Evolutionary conservation across 2,888 invertebrate species (phyloP).

Genomic region (Podabrus alpinus): DNA sequence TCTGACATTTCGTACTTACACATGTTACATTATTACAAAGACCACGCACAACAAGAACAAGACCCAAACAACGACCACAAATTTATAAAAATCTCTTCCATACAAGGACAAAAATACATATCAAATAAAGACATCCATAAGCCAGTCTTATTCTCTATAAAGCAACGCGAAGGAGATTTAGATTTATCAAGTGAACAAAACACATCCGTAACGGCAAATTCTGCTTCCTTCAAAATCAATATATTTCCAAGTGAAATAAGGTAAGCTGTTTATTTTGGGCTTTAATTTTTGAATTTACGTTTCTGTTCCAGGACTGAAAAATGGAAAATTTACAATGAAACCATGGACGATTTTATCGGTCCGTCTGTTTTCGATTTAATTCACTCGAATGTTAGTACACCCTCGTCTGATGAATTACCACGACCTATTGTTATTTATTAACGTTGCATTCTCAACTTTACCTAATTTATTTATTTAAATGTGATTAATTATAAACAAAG

Average conservation of each 20-base stretch:
- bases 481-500: background rate
- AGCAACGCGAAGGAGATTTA: slow-evolving; percentile 37
- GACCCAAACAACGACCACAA: slow-evolving; percentile 30
- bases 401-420: slow-evolving; percentile 33
- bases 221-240: slow-evolving; percentile 26
- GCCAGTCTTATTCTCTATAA: slow-evolving; percentile 35
- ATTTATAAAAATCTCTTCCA: slow-evolving; percentile 41
- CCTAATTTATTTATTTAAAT: background rate
- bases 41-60: background rate
- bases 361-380: slow-evolving; percentile 15
- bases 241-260: slow-evolving; percentile 36
- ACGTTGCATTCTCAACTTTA: background rate
- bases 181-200: slow-evolving; percentile 25
- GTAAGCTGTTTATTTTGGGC: slow-evolving; percentile 22
- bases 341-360: slow-evolving; percentile 16
- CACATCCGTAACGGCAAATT: slow-evolving; percentile 25
- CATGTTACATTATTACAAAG: background rate
- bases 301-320: slow-evolving; percentile 30
- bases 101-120: slow-evolving; percentile 33
- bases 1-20: background rate
- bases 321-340: slow-evolving; percentile 34
- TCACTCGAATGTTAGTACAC: slow-evolving; percentile 12
- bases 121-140: slow-evolving; percentile 28
- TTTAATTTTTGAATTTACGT: background rate
- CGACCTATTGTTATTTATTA: slow-evolving; percentile 26